These are phyloP conservation scores for Mimumesa dahlbomi DNA, from an alignment of 2,888 invertebrate species.

Conservation along the genomic window DNA sequence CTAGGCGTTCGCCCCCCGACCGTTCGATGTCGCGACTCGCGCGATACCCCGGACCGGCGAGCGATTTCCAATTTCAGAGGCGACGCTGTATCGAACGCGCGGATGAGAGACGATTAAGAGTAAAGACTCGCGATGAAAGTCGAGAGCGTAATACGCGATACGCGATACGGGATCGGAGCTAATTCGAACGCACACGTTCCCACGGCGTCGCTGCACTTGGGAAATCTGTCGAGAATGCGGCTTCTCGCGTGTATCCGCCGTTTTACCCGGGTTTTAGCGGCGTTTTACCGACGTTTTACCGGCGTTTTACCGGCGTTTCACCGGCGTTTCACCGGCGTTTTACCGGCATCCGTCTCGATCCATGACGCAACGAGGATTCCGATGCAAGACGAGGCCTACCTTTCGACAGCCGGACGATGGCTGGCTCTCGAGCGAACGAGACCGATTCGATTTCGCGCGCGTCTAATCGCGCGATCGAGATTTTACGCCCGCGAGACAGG, in stretches of 20 bases:
- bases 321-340: no score
- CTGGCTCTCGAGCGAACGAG: no score
- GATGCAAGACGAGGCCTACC: slow-evolving; percentile 51
- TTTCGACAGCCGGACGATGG: no score
- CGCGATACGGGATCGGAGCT: neutral
- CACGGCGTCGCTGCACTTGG: neutral
- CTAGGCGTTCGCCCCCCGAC: neutral
- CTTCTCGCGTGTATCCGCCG: slow-evolving; percentile 21
- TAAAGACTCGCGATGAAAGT: no score
- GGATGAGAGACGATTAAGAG: no score
- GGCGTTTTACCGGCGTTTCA: no score
- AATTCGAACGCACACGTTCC: neutral
- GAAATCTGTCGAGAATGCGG: slow-evolving; percentile 15
- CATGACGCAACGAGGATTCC: slow-evolving; percentile 24
- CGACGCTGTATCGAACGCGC: no score
- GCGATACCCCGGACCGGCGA: no score
- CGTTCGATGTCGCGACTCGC: no score
- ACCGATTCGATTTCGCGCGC: slow-evolving; percentile 32
- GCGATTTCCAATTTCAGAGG: no score
- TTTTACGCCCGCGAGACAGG: slow-evolving; percentile 1
- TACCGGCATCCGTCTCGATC: slow-evolving; percentile 45
- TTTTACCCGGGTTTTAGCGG: no score
- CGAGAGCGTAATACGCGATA: neutral
- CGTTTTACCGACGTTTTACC: no score
- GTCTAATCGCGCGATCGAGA: slow-evolving; percentile 9